A percentile compares a stretch with the other conserved stretches of the same genome.
These are phyloP conservation scores for Enteromius treurensis DNA, from an alignment of 2,797 vertebrate genomes.

Conservation along the genomic window DNA sequence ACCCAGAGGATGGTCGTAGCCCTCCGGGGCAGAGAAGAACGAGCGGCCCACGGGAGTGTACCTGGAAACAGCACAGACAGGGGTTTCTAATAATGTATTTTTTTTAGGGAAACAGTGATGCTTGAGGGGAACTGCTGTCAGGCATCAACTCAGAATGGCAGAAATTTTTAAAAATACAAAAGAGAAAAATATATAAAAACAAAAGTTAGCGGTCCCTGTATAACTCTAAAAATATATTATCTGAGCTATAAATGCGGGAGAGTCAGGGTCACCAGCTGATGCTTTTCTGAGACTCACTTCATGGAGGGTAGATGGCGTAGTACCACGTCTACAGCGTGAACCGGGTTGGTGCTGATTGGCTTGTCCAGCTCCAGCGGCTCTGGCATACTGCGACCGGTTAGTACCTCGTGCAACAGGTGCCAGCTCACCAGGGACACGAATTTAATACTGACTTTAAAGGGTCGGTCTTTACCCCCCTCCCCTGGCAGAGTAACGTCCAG, in stretches of 20 bases:
- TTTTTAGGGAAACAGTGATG: background rate
- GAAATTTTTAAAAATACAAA: no score
- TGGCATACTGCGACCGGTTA: slow-evolving; percentile 94
- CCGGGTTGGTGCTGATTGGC: slow-evolving; percentile 99
- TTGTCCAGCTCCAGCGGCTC: slow-evolving; percentile 99
- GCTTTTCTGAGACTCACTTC: slow-evolving; percentile 82
- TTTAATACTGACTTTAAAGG: slow-evolving; percentile 97
- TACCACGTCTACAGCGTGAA: slow-evolving; percentile 98
- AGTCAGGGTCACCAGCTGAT: background rate
- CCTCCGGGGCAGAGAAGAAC: slow-evolving; percentile 98
- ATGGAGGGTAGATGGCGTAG: slow-evolving; percentile 98
- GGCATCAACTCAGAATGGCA: no score
- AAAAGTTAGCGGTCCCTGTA: no score
- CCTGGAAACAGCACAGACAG: slow-evolving; percentile 68
- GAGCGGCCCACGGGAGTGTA: slow-evolving; percentile 98
- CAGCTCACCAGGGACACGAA: slow-evolving; percentile 99
- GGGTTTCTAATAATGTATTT: background rate
- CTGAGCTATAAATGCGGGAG: background rate
- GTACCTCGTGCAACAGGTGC: slow-evolving; percentile 98
- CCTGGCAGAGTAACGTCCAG: slow-evolving; percentile 98
- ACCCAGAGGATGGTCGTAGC: slow-evolving; percentile 96
- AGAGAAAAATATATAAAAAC: no score
- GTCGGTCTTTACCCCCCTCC: slow-evolving; percentile 98
- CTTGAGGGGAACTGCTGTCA: background rate
- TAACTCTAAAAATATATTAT: background rate